phyloP scores from a whole-genome alignment of 1,140 invertebrate species.

The Yoshiicerus persimilis region DNA sequence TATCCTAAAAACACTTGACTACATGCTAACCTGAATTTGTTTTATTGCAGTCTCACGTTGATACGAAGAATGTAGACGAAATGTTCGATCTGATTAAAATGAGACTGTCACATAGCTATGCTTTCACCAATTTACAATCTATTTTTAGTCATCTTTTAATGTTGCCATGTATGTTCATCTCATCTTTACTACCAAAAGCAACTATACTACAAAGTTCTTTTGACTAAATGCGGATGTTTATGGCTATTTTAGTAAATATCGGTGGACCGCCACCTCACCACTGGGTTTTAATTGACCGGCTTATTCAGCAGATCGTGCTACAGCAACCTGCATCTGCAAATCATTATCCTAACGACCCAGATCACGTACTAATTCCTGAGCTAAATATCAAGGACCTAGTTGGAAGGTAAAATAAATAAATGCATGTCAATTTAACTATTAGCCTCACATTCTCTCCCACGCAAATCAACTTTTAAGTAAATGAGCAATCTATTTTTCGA shows the following conservation, averaged over 20 bases:
- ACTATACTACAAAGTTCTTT: background rate
- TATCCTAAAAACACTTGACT: background rate
- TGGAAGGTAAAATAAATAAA: background rate
- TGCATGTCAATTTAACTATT: background rate
- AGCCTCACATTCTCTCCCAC: background rate
- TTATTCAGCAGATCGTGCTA: slow-evolving; percentile 90
- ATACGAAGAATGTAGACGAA: slow-evolving; percentile 87
- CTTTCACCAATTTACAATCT: slow-evolving; percentile 90
- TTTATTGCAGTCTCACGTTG: slow-evolving; percentile 75
- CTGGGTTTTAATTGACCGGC: slow-evolving; percentile 91
- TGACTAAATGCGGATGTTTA: background rate
- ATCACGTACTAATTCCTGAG: background rate
- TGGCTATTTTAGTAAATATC: slow-evolving; percentile 21
- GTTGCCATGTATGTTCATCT: slow-evolving; percentile 74
- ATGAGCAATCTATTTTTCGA: background rate
- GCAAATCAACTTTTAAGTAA: background rate
- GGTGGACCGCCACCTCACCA: slow-evolving; percentile 77
- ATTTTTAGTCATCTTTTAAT: slow-evolving; percentile 87
- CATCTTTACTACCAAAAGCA: background rate
- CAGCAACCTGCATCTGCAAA: background rate
- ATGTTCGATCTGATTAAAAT: slow-evolving; percentile 93
- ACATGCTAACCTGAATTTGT: slow-evolving; percentile 1
- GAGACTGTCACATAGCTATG: slow-evolving; percentile 87
- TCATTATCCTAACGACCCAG: slow-evolving; percentile 13
- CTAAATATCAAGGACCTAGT: slow-evolving; percentile 11